Percentiles rank a stretch among this genome's conserved stretches.
These are phyloP conservation scores for Petroica traversi DNA, from an alignment of 2,113 vertebrate species.

Conservation along the genomic window DNA sequence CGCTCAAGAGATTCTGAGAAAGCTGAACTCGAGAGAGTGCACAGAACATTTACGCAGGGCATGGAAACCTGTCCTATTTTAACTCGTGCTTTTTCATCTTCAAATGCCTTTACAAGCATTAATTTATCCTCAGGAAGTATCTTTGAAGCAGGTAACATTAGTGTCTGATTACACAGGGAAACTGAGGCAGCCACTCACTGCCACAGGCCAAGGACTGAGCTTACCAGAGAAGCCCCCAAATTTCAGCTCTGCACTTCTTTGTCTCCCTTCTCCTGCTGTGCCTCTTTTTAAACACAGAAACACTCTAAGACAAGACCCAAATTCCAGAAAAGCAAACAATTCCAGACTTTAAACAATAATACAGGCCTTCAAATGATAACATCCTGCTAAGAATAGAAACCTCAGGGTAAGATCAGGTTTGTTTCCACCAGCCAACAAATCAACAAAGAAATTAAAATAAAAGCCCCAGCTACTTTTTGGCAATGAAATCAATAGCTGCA, in stretches of 20 bases:
- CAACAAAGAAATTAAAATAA: not conserved
- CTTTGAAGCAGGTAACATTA: not conserved
- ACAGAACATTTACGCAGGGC: not conserved
- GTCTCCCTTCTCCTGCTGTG: not conserved
- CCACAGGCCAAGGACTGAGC: fast-evolving
- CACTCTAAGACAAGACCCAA: not conserved
- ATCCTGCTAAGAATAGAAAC: not conserved
- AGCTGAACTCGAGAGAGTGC: not conserved
- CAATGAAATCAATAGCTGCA: not conserved
- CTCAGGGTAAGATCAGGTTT: fast-evolving
- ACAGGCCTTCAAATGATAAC: not conserved
- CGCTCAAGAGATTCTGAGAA: not conserved
- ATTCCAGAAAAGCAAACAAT: slow-evolving; percentile 1
- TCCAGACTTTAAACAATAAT: not conserved
- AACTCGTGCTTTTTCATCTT: not conserved
- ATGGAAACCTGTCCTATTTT: not conserved
- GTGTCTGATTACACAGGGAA: not conserved
- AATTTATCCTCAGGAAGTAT: not conserved
- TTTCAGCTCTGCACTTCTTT: not conserved
- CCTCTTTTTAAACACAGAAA: not conserved
- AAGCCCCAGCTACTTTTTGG: not conserved
- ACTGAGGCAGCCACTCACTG: not conserved
- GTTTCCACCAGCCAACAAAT: not conserved
- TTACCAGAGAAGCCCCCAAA: not conserved
- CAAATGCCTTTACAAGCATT: not conserved